phyloP scores from a whole-genome alignment of 2,113 vertebrate species.

The Lagopus leucura region DNA sequence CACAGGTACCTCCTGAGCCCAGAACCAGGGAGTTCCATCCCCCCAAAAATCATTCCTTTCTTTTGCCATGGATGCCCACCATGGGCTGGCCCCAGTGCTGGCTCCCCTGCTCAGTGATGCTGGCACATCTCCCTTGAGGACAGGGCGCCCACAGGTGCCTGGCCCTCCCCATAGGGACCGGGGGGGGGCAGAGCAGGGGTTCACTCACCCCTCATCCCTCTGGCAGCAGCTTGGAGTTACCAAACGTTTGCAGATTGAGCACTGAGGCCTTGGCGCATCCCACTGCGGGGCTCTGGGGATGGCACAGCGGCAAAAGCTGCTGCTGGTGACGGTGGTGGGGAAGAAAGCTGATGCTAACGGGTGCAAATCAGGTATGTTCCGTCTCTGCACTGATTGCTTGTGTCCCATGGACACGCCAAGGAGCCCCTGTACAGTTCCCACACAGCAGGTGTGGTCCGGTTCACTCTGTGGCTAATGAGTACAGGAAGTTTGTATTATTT shows the following conservation, averaged over 20 bases:
- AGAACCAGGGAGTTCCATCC: neutral
- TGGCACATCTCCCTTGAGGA: neutral
- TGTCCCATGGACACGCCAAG: slow-evolving; percentile 81
- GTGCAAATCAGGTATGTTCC: slow-evolving; percentile 78
- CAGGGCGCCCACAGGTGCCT: neutral
- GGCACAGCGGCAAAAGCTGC: neutral
- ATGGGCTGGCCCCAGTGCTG: neutral
- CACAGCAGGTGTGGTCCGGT: slow-evolving; percentile 31
- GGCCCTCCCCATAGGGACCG: neutral
- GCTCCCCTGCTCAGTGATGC: neutral
- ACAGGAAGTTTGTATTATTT: slow-evolving; percentile 66
- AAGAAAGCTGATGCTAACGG: slow-evolving; percentile 26
- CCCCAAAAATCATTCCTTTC: neutral
- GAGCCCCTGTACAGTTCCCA: slow-evolving; percentile 70
- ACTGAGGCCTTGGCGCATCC: too few relatives aligned
- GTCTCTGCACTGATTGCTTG: slow-evolving; percentile 79
- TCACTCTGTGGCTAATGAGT: slow-evolving; percentile 54
- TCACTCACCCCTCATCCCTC: neutral
- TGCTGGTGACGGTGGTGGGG: neutral
- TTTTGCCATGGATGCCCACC: neutral
- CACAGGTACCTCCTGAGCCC: neutral
- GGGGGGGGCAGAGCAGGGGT: neutral
- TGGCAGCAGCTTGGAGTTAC: neutral
- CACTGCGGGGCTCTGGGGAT: too few relatives aligned
- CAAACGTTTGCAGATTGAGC: neutral